These are phyloP conservation scores for Hippocampus mohnikei DNA, from an alignment of 2,113 vertebrate species.

Conservation along the genomic window DNA sequence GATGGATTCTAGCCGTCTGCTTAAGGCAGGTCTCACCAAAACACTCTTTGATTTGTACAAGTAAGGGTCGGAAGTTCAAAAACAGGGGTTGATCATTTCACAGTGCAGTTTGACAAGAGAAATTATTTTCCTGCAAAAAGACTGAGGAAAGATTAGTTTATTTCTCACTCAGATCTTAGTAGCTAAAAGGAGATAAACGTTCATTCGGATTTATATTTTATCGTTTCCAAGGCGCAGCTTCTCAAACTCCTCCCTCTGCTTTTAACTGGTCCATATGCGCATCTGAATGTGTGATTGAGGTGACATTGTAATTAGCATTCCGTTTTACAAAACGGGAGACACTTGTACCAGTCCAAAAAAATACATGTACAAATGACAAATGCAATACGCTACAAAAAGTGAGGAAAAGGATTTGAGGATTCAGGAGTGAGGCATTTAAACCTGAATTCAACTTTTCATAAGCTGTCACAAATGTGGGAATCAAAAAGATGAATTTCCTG, in stretches of 20 bases:
- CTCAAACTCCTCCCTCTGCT: not conserved
- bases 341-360: too few relatives aligned
- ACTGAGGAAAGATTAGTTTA: not conserved
- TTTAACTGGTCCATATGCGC: not conserved
- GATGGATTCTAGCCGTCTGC: conserved; percentile 1
- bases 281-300: not conserved
- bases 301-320: not conserved
- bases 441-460: too few relatives aligned
- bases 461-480: too few relatives aligned
- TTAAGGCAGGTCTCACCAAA: conserved; percentile 3
- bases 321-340: too few relatives aligned
- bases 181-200: not conserved
- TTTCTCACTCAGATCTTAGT: not conserved
- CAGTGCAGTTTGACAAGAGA: not conserved
- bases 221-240: not conserved
- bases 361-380: too few relatives aligned
- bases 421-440: not conserved
- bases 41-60: conserved; percentile 13
- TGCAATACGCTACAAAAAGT: too few relatives aligned
- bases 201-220: not conserved
- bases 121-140: not conserved
- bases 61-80: not conserved
- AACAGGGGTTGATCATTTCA: not conserved
- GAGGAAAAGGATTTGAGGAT: too few relatives aligned
- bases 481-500: too few relatives aligned